These are phyloP conservation scores for Onychomys torridus DNA, from an alignment of 2,797 vertebrate species.

Conservation along the genomic window DNA sequence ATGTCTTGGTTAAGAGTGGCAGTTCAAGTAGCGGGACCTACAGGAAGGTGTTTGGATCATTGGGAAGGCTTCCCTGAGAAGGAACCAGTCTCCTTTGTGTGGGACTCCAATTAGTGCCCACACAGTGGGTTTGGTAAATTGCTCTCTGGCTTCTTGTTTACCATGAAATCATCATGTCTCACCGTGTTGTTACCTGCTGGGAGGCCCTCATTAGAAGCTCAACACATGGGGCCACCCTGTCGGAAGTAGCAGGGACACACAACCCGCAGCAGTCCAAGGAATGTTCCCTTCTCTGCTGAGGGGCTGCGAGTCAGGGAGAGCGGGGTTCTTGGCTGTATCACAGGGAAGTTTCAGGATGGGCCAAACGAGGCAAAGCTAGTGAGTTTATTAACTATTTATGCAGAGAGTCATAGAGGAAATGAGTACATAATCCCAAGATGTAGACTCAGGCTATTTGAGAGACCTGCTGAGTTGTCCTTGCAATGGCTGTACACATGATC, in stretches of 20 bases:
- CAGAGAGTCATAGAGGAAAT: background rate
- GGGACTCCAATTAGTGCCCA: background rate
- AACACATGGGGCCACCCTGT: background rate
- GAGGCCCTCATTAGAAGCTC: background rate
- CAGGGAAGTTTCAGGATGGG: background rate
- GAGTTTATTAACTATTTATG: background rate
- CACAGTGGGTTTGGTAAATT: background rate
- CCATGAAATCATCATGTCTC: background rate
- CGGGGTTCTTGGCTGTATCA: too few relatives aligned
- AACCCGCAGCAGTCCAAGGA: background rate
- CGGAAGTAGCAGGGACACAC: background rate
- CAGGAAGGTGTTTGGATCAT: background rate
- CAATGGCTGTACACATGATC: background rate
- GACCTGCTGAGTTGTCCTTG: background rate
- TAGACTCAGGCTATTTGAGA: background rate
- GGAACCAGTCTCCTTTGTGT: background rate
- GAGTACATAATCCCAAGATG: background rate
- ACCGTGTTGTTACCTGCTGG: too few relatives aligned
- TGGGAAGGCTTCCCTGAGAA: background rate
- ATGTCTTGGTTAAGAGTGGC: background rate
- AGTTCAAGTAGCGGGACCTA: background rate
- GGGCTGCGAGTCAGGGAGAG: background rate
- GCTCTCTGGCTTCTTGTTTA: background rate
- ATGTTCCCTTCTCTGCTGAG: background rate
- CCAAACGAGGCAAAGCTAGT: background rate